Conservation (phyloP, 1,140 invertebrate genomes). For the Oryctes rhinoceros region DNA sequence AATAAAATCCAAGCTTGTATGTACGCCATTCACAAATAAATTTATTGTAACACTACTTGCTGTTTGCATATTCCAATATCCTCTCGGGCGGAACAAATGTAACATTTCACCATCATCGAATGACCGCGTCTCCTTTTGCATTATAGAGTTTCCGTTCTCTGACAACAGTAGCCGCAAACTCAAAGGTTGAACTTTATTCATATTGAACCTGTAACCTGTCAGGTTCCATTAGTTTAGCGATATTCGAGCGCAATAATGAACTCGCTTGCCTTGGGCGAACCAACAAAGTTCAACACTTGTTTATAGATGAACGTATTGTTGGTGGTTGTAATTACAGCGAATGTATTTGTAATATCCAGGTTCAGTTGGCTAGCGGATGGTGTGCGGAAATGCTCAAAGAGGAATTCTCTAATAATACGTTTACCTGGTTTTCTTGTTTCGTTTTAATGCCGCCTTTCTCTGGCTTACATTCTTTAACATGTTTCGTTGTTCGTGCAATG, state of each 20-base stretch:
- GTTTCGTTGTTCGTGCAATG: not conserved
- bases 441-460: not conserved
- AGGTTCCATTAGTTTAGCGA: not conserved
- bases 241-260: not conserved
- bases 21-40: too few species aligned
- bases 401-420: slow-evolving; percentile 12
- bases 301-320: not conserved
- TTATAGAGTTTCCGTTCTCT: too few species aligned
- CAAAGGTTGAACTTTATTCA: not conserved
- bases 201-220: not conserved
- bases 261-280: not conserved
- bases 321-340: not conserved
- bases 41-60: too few species aligned
- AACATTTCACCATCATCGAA: too few species aligned
- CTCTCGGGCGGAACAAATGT: too few species aligned
- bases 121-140: too few species aligned
- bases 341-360: not conserved
- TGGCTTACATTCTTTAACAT: slow-evolving; percentile 11
- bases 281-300: not conserved
- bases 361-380: not conserved
- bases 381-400: slow-evolving; percentile 21
- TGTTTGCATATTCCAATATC: too few species aligned
- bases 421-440: slow-evolving; percentile 25
- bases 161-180: too few species aligned
- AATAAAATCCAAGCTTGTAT: too few species aligned